Conservation (phyloP, 2,888 invertebrate genomes). For the Poecilobothrus nobilitatus region DNA sequence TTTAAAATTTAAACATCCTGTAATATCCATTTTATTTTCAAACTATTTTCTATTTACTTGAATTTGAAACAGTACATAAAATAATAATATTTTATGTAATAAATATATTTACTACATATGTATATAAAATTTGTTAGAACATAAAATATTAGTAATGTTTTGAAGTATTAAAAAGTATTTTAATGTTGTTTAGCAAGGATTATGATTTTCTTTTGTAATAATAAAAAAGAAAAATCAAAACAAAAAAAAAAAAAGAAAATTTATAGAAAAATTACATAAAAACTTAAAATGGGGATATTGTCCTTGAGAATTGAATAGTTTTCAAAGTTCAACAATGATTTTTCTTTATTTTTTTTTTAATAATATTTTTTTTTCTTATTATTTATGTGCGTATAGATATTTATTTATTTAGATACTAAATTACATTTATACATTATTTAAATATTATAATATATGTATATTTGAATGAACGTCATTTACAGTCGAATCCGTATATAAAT, state of each 20-base stretch:
- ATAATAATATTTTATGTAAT: not conserved
- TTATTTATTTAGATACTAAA: too few relatives aligned
- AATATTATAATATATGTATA: too few relatives aligned
- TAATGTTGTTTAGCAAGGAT: slow-evolving; percentile 2
- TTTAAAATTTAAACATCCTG: too few relatives aligned
- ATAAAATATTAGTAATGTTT: not conserved
- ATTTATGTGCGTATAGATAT: too few relatives aligned
- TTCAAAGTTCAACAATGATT: not conserved
- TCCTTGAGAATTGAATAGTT: slow-evolving; percentile 4
- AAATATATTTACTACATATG: not conserved
- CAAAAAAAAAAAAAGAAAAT: not conserved
- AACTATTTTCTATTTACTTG: not conserved
- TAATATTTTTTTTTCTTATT: too few relatives aligned
- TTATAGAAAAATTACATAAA: not conserved
- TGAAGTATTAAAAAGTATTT: not conserved
- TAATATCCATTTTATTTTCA: not conserved
- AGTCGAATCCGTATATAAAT: too few relatives aligned
- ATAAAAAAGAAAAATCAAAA: not conserved
- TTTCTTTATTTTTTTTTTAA: not conserved
- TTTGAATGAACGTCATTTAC: too few relatives aligned
- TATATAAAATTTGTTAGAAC: not conserved
- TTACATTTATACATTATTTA: too few relatives aligned
- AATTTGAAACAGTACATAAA: not conserved
- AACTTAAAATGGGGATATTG: not conserved
- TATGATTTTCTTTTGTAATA: too few relatives aligned